These are phyloP conservation scores for mouse (Mus musculus) DNA, from an alignment of 2,113 vertebrate species.

Conservation along the genomic window GRCm39 chr11:86225501-86226000, in stretches of 20 bases:
- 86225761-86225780: background rate
- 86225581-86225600: background rate
- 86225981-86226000: background rate
- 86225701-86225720: background rate
- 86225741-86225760: background rate
- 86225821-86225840: background rate
- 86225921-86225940: accelerated
- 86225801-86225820: background rate
- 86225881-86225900: background rate
- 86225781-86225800: background rate
- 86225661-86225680: background rate
- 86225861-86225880: background rate
- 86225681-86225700: background rate
- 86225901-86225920: background rate
- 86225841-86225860: background rate
- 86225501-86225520: conserved; percentile 22
- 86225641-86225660: conserved; percentile 15
- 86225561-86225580: background rate
- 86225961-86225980: background rate
- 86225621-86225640: conserved; percentile 34
- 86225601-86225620: background rate
- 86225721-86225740: background rate
- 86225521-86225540: background rate
- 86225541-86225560: background rate
- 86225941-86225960: conserved; percentile 12